Evolutionary conservation across 1,140 invertebrate genomes (phyloP), one percentile per base, ranked within the genome.

Genomic region (Saccostrea glomerata): DNA sequence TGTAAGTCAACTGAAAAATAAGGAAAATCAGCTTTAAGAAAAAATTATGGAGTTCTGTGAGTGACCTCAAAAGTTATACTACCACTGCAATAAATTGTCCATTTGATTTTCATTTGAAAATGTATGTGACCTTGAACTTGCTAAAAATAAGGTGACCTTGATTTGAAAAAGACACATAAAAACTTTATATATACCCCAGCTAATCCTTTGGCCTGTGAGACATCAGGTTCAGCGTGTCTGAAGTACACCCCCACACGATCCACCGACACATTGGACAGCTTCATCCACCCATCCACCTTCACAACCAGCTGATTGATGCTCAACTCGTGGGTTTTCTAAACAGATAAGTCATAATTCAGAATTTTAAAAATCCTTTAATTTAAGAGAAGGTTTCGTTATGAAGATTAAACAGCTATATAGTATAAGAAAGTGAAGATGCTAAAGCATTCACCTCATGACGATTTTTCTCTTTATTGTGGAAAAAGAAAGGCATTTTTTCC

Each of bases 201-300:
- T 15, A 92, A 87, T 9, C 90, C 91, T 60, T 90, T 91, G 13
- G 92, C 90, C 15, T 91, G 89, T 70, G 93, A 93, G 20, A 85
- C 87, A 60, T 94, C 93, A 36, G 93, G 91, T 17, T 96, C 96
- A 1, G 97, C 96, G 90, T 98, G 96, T 85, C 98, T 95, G 94
- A 99, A 99, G 95, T 98, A 99, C 23, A 98, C 96, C 1, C 98
- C 99, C 20, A 99, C 98, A 95, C 97, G 97, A 95, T 99, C 98
- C 1, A 99, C 97, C 3, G 98, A 98, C 1, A 99, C 97, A 20
- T 98, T 98, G 86, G 98, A 96, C 60, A 97, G 95, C 84, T 96
- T 96, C 88, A 93, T 90, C 98, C 98, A 99, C 13, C 98, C 98
- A 90, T 98, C 97, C 25, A 99, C 97, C 87, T 97, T 96, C 15